These are phyloP conservation scores for Allolobophora icterica DNA, from an alignment of 2,888 invertebrate species.

Conservation along the genomic window DNA sequence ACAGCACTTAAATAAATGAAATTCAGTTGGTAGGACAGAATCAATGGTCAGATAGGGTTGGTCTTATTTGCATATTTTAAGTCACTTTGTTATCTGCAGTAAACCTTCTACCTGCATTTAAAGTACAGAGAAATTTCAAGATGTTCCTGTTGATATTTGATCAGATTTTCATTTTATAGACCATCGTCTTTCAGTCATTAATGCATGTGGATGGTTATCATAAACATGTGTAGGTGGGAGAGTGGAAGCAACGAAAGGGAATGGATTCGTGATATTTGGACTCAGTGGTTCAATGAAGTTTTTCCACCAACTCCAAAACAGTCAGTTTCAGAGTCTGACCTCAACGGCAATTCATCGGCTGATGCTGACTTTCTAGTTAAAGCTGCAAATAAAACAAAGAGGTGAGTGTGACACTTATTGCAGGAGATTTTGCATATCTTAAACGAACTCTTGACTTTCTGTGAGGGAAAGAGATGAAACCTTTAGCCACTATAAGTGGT, in stretches of 20 bases:
- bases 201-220: background rate
- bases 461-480: background rate
- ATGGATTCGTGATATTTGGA: slow-evolving; percentile 63
- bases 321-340: slow-evolving; percentile 54
- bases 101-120: background rate
- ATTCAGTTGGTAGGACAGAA: background rate
- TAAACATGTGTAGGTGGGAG: slow-evolving; percentile 22
- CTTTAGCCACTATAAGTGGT: too few species aligned
- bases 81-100: background rate
- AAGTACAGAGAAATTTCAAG: background rate
- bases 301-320: slow-evolving; percentile 60
- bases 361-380: background rate
- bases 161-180: background rate
- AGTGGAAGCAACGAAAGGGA: slow-evolving; percentile 52
- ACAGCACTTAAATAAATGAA: background rate
- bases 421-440: background rate
- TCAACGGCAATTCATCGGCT: background rate
- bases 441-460: background rate
- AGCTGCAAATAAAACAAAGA: background rate
- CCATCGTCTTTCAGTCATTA: background rate
- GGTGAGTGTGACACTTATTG: background rate
- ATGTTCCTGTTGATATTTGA: background rate
- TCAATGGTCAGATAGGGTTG: background rate
- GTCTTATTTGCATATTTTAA: background rate
- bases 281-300: slow-evolving; percentile 64